A percentile compares a stretch with the other conserved stretches of the same genome.
These are phyloP conservation scores for Sula dactylatra DNA, from an alignment of 2,113 vertebrate species.

Conservation along the genomic window DNA sequence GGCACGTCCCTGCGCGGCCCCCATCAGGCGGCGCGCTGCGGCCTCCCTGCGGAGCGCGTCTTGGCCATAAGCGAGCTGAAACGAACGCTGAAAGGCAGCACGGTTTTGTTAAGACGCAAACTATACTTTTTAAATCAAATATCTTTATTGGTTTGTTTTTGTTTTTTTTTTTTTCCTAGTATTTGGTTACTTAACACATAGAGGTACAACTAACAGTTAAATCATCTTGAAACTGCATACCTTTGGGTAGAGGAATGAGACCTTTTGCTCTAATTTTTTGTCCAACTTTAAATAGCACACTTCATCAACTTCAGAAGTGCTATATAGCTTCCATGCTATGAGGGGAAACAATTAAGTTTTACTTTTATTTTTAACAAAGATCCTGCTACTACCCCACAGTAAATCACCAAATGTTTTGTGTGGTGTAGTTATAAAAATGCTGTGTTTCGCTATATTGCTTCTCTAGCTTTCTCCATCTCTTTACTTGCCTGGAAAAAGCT, in stretches of 20 bases:
- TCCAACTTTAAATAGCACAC: not conserved
- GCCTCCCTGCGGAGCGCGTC: accelerated
- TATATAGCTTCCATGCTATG: not conserved
- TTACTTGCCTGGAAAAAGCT: not conserved
- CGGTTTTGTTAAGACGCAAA: not conserved
- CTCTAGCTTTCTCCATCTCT: not conserved
- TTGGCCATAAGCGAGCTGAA: not conserved
- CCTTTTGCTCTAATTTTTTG: not conserved
- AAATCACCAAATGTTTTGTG: not conserved
- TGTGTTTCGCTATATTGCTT: not conserved
- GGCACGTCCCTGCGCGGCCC: accelerated
- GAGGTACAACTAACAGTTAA: not conserved
- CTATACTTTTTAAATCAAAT: too few relatives aligned
- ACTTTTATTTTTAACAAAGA: not conserved
- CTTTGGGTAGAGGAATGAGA: not conserved
- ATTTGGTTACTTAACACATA: not conserved
- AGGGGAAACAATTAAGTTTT: not conserved
- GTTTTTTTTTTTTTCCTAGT: accelerated
- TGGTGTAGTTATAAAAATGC: not conserved
- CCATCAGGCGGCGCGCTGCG: accelerated
- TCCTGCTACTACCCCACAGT: not conserved
- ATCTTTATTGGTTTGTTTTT: not conserved
- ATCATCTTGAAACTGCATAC: accelerated
- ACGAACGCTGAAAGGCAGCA: accelerated
- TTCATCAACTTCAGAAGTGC: not conserved